A percentile compares a stretch with the other conserved stretches of the same genome.
These are phyloP conservation scores for Morpho achilles DNA, from an alignment of 2,888 invertebrate species.

Conservation along the genomic window DNA sequence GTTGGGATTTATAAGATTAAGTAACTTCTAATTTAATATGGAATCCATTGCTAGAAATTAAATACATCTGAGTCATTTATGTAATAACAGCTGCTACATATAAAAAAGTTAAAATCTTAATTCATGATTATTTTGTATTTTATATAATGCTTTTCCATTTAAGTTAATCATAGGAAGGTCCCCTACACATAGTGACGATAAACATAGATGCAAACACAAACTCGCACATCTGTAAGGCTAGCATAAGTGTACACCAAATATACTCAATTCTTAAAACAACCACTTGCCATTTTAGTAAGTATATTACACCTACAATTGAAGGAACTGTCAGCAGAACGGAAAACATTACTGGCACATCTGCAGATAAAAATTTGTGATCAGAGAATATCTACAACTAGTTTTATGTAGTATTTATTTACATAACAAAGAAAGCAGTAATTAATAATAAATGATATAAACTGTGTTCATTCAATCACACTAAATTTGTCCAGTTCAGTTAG, in stretches of 20 bases:
- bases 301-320: slow-evolving; percentile 90
- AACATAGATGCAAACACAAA: slow-evolving; percentile 90
- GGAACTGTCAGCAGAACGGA: slow-evolving; percentile 92
- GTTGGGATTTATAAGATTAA: no score
- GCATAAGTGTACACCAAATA: slow-evolving; percentile 92
- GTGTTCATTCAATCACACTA: no score
- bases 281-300: slow-evolving; percentile 92
- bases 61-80: no score
- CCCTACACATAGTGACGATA: slow-evolving; percentile 80
- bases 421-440: no score
- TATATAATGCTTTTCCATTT: not conserved
- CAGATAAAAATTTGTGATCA: slow-evolving; percentile 33
- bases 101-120: no score
- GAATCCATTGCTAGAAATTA: no score
- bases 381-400: no score
- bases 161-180: slow-evolving; percentile 77
- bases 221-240: slow-evolving; percentile 88
- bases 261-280: slow-evolving; percentile 92
- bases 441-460: no score
- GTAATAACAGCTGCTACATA: no score
- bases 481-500: not conserved
- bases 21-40: no score
- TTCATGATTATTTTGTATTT: no score
- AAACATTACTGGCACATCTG: slow-evolving; percentile 89
- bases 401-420: no score